Conservation (phyloP, 2,113 vertebrate species). For the Melanocharis versteri region DNA sequence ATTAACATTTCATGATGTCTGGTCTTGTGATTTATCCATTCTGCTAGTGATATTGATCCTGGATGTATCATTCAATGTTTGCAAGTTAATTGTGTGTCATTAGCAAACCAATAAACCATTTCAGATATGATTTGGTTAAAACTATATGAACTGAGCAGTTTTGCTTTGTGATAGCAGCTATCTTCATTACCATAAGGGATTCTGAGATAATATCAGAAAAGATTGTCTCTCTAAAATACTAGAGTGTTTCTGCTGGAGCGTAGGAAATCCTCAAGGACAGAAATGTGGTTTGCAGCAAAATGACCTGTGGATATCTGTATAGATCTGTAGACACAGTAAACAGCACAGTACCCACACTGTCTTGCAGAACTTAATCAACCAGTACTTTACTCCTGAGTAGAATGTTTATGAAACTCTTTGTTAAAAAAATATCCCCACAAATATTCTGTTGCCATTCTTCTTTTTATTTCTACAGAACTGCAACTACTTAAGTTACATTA, state of each 20-base stretch:
- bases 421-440: neutral
- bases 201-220: neutral
- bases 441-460: neutral
- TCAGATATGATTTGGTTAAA: neutral
- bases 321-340: neutral
- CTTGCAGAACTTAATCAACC: neutral
- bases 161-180: neutral
- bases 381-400: neutral
- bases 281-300: neutral
- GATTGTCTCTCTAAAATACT: neutral
- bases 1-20: neutral
- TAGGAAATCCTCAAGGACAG: neutral
- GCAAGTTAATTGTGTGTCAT: neutral
- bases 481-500: neutral
- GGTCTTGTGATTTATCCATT: neutral
- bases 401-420: neutral
- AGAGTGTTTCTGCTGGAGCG: neutral
- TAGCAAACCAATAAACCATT: neutral
- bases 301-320: neutral
- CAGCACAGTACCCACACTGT: neutral
- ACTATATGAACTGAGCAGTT: neutral
- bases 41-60: neutral
- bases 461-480: neutral
- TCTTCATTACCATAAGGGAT: neutral
- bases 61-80: neutral